These are phyloP conservation scores for Acleris cristana DNA, from an alignment of 2,888 invertebrate genomes.

Conservation along the genomic window DNA sequence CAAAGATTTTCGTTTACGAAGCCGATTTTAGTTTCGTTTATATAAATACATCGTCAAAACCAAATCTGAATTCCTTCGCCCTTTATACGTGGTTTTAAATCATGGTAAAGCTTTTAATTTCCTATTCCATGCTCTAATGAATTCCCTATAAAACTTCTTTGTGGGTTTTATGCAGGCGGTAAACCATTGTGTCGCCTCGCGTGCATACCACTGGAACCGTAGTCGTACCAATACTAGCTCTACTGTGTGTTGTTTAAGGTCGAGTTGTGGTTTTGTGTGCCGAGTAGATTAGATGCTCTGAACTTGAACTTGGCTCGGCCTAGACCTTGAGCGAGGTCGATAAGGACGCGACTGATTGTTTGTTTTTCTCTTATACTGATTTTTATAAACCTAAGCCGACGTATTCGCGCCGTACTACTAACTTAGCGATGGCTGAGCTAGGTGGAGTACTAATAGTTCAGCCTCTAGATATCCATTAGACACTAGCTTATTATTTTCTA, in stretches of 20 bases:
- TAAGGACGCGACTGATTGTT: slow-evolving; percentile 2
- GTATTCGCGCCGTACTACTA: no score
- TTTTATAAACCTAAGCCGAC: not conserved
- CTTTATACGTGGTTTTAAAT: not conserved
- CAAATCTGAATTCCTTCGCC: not conserved
- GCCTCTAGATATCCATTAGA: no score
- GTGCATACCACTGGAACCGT: not conserved
- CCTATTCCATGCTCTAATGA: slow-evolving; percentile 2
- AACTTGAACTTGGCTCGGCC: slow-evolving; percentile 31
- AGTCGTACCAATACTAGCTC: not conserved
- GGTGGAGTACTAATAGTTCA: no score
- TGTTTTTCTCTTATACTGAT: slow-evolving; percentile 5
- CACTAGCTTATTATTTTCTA: no score
- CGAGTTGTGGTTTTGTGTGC: not conserved
- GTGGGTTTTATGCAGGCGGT: slow-evolving; percentile 4
- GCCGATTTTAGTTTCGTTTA: slow-evolving; percentile 2
- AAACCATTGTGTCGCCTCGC: slow-evolving; percentile 22
- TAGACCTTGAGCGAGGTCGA: slow-evolving; percentile 29
- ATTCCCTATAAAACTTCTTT: slow-evolving; percentile 5
- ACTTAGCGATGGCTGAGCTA: no score
- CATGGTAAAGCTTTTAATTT: not conserved
- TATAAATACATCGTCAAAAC: not conserved
- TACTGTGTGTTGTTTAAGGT: not conserved
- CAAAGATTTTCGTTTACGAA: slow-evolving; percentile 4
- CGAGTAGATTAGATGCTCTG: slow-evolving; percentile 7